Evolutionary conservation across 2,797 vertebrate species (phyloP).

Genomic region (Oreochromis grahami): DNA sequence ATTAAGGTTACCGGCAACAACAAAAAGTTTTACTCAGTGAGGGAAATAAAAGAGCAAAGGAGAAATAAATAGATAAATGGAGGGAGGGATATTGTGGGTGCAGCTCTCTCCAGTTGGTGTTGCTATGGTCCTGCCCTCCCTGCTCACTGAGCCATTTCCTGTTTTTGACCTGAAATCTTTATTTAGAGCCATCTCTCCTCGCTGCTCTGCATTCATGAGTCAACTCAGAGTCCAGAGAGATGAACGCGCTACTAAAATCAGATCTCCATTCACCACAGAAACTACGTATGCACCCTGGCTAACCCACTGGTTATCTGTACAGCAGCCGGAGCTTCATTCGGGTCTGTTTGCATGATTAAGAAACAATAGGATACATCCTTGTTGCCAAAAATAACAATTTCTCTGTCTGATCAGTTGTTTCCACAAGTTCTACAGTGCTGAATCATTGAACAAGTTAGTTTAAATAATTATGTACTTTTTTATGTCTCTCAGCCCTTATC

Average conservation of each 20-base stretch:
- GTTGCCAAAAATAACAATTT: neutral
- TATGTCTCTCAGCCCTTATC: neutral
- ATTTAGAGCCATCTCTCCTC: constrained; percentile 95
- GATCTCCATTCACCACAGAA: constrained; percentile 40
- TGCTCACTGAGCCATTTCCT: constrained; percentile 99
- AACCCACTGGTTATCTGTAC: neutral
- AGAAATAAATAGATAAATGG: constrained; percentile 45
- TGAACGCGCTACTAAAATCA: constrained; percentile 52
- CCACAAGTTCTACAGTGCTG: neutral
- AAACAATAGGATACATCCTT: neutral
- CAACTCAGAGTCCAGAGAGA: constrained; percentile 65
- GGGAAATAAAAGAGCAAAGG: constrained; percentile 40
- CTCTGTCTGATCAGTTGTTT: neutral
- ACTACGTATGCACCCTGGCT: neutral
- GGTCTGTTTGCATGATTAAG: neutral
- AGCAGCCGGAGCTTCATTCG: neutral
- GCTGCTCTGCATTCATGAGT: constrained; percentile 74
- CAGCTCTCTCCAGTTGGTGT: constrained; percentile 73
- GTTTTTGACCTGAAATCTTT: constrained; percentile 99
- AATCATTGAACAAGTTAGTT: neutral
- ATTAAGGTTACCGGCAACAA: neutral
- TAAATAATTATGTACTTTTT: neutral
- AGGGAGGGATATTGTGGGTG: constrained; percentile 48
- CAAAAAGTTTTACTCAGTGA: constrained; percentile 8
- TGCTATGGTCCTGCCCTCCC: constrained; percentile 92